Conservation (phyloP, 2,888 invertebrate species). For the Cataglyphis altisquamis region DNA sequence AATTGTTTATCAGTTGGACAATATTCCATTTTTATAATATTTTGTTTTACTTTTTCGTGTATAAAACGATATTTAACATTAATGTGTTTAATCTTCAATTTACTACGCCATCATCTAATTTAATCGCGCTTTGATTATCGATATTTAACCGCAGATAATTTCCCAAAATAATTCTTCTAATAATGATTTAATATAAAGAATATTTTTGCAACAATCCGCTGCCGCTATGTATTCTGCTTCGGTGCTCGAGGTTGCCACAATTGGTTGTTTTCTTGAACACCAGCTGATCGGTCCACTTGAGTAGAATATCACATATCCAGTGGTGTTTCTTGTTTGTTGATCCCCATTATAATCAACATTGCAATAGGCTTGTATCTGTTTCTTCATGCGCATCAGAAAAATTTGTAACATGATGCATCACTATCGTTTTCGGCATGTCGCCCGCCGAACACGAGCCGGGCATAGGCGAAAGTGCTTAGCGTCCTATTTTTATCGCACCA, state of each 20-base stretch:
- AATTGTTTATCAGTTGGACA: background rate
- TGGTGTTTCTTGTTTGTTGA: conserved; percentile 14
- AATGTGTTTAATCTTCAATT: background rate
- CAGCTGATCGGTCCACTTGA: background rate
- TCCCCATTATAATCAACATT: conserved; percentile 42
- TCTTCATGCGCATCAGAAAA: background rate
- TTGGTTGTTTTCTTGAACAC: conserved; percentile 4
- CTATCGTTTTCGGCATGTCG: too few species aligned
- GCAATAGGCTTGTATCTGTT: conserved; percentile 10
- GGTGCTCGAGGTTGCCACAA: background rate
- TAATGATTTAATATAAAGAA: background rate
- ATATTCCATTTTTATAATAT: background rate
- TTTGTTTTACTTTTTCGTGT: background rate
- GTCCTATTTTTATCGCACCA: too few species aligned
- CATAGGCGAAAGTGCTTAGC: too few species aligned
- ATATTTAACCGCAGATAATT: background rate
- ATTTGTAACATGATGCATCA: too few species aligned
- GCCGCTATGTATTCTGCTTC: too few species aligned
- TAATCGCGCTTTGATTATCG: background rate
- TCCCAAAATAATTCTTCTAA: background rate
- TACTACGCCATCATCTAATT: background rate
- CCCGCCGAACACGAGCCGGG: too few species aligned
- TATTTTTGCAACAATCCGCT: too few species aligned
- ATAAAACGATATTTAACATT: background rate
- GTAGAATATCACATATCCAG: conserved; percentile 25